These are phyloP conservation scores for Podarcis lilfordi DNA, from an alignment of 2,797 vertebrate species.

Conservation along the genomic window DNA sequence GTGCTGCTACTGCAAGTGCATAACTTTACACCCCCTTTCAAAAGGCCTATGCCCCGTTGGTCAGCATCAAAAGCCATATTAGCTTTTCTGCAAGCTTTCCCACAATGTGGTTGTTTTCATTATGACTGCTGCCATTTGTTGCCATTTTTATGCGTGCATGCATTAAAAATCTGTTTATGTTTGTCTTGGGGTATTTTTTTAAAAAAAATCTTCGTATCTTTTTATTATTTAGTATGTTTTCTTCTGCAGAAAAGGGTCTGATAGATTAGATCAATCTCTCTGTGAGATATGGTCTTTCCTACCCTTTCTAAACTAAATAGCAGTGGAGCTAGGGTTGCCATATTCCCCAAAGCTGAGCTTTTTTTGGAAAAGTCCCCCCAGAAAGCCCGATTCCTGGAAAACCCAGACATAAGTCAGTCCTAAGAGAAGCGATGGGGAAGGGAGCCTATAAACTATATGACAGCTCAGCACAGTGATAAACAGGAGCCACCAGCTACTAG, in stretches of 20 bases:
- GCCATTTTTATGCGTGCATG: not conserved
- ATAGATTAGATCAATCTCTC: not conserved
- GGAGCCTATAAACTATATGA: not conserved
- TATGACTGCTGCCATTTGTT: not conserved
- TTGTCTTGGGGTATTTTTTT: not conserved
- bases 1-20: not conserved
- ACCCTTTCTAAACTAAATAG: not conserved
- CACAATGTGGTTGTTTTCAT: not conserved
- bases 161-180: not conserved
- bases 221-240: not conserved
- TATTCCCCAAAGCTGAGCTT: too few relatives aligned
- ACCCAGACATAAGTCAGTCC: too few relatives aligned
- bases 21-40: not conserved
- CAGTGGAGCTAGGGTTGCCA: not conserved
- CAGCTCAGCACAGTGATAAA: not conserved
- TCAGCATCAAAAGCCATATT: not conserved
- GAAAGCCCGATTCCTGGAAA: too few relatives aligned
- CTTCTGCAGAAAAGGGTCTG: not conserved
- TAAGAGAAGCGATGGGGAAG: not conserved
- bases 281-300: not conserved
- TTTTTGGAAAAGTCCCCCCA: too few relatives aligned
- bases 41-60: not conserved
- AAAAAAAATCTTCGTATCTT: too few relatives aligned
- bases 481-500: too few relatives aligned
- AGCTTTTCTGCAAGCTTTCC: not conserved